These are phyloP conservation scores for Mirounga angustirostris DNA, from an alignment of 2,113 vertebrate species.

Conservation along the genomic window DNA sequence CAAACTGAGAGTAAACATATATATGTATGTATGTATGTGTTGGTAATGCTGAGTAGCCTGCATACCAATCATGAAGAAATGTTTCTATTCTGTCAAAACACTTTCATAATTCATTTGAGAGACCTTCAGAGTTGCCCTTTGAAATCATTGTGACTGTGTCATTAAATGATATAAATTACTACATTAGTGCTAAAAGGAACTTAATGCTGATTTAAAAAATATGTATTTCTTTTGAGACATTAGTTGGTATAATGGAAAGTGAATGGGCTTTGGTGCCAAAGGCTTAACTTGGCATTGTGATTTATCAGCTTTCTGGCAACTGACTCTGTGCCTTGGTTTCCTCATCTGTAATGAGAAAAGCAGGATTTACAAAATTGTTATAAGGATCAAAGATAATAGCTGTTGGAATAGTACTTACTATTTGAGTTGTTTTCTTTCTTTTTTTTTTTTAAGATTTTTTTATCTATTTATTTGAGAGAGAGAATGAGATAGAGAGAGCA, in stretches of 20 bases:
- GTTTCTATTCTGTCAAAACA: not conserved
- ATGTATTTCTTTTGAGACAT: not conserved
- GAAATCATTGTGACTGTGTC: not conserved
- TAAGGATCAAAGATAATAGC: not conserved
- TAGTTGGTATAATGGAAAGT: not conserved
- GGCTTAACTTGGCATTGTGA: not conserved
- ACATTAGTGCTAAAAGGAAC: constrained; percentile 43
- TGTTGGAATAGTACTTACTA: not conserved
- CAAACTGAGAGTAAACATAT: not conserved
- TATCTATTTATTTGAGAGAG: too few relatives aligned
- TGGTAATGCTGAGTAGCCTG: not conserved
- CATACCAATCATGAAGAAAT: not conserved
- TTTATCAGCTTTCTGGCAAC: not conserved
- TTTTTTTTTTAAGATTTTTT: too few relatives aligned
- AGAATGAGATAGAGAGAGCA: too few relatives aligned
- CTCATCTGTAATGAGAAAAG: constrained; percentile 9
- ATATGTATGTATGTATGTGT: not conserved
- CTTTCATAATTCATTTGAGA: constrained; percentile 9
- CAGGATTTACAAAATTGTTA: not conserved
- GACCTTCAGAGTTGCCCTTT: not conserved
- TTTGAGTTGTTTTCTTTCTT: not conserved
- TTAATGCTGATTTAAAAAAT: not conserved
- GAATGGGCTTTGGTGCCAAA: not conserved
- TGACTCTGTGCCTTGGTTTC: constrained; percentile 15
- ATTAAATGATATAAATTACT: constrained; percentile 22